Conservation (phyloP, 2,888 invertebrate genomes). For the Tipula confusa region DNA sequence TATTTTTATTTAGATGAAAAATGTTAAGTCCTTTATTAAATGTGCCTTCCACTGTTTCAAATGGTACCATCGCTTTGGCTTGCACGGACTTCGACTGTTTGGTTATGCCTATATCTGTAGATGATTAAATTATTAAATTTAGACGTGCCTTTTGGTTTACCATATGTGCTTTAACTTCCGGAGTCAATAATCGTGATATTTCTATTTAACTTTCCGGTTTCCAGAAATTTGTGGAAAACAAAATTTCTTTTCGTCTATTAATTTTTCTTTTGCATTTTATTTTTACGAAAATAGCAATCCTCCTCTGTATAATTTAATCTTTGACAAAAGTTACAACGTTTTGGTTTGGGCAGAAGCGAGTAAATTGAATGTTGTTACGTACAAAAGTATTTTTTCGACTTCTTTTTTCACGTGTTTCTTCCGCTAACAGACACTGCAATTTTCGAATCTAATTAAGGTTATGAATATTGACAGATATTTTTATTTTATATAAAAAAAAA, state of each 20-base stretch:
- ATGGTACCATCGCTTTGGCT: not conserved
- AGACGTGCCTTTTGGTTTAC: not conserved
- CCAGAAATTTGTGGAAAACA: not conserved
- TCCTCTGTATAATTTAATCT: not conserved
- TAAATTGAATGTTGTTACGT: no score
- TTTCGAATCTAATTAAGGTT: no score
- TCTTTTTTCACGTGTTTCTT: no score
- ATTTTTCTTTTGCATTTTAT: not conserved
- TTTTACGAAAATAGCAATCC: not conserved
- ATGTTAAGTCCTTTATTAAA: not conserved
- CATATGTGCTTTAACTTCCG: not conserved
- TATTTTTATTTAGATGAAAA: not conserved
- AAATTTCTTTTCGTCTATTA: not conserved
- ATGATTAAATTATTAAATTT: not conserved
- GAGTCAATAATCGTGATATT: no score
- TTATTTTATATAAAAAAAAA: no score
- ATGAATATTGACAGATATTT: no score
- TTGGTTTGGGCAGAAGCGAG: not conserved
- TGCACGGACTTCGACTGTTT: not conserved
- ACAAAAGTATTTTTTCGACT: no score
- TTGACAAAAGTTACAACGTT: not conserved
- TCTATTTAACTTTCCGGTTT: no score
- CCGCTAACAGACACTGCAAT: no score
- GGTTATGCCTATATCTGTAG: not conserved
- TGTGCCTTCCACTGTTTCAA: not conserved